Percentiles rank a stretch among this genome's conserved stretches.
phyloP scores from a whole-genome alignment of 1,140 invertebrate species.

The Brachionus koreanus region DNA sequence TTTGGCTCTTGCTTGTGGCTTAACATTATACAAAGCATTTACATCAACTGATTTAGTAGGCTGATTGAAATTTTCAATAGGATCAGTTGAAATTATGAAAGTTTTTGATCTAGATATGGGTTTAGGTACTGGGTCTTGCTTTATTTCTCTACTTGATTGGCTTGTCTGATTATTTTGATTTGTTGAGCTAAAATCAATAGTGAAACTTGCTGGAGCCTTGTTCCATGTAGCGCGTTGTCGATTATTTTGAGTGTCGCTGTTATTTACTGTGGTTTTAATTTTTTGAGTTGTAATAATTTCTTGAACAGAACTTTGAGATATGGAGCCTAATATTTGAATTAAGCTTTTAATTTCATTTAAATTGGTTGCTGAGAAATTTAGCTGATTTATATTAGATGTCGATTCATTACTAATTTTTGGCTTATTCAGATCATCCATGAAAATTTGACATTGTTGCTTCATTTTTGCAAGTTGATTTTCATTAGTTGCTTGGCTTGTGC shows the following conservation, averaged over 20 bases:
- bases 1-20: not conserved
- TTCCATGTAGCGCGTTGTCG: conserved; percentile 7
- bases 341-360: not conserved
- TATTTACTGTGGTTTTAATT: not conserved
- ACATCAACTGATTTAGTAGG: not conserved
- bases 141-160: not conserved
- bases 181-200: not conserved
- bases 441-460: conserved; percentile 4
- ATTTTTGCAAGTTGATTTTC: conserved; percentile 5
- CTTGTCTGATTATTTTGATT: not conserved
- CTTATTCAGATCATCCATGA: not conserved
- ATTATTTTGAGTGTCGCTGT: not conserved
- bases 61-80: not conserved
- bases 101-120: conserved; percentile 26
- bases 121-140: not conserved
- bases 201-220: not conserved
- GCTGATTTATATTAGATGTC: not conserved
- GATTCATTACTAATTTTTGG: not conserved
- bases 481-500: not conserved
- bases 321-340: not conserved
- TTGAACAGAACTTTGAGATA: not conserved
- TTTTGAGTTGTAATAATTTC: not conserved
- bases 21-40: conserved; percentile 37
- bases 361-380: not conserved
- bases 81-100: not conserved